Conservation (phyloP, 2,797 vertebrate species). For the Poeciliopsis paucimaculata region DNA sequence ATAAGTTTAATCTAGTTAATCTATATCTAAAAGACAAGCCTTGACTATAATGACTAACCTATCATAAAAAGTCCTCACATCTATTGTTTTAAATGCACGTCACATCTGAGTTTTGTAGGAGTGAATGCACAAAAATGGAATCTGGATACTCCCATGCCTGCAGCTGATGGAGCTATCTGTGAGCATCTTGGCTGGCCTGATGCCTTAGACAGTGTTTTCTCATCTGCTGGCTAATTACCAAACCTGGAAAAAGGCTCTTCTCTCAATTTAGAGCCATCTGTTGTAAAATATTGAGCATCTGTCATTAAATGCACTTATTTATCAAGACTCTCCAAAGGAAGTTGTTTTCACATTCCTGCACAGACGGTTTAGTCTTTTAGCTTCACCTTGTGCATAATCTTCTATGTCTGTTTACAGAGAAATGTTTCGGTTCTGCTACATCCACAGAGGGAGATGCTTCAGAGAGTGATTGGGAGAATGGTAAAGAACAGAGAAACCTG, state of each 20-base stretch:
- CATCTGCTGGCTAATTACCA: constrained; percentile 44
- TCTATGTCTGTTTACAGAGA: constrained; percentile 46
- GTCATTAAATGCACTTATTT: constrained; percentile 66
- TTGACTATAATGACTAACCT: neutral
- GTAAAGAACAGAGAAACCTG: constrained; percentile 23
- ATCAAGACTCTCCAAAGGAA: constrained; percentile 62
- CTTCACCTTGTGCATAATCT: constrained; percentile 45
- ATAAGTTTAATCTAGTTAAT: constrained; percentile 3
- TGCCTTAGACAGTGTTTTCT: constrained; percentile 36
- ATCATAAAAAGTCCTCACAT: neutral
- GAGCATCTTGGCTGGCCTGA: constrained; percentile 46
- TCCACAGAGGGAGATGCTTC: constrained; percentile 26
- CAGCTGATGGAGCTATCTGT: constrained; percentile 46
- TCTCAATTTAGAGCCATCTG: constrained; percentile 64
- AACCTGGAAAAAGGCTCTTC: constrained; percentile 23
- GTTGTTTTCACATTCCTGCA: constrained; percentile 39
- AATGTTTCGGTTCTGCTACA: constrained; percentile 25
- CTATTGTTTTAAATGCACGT: neutral
- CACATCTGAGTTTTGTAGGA: neutral
- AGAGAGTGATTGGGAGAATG: constrained; percentile 21
- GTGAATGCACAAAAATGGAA: constrained; percentile 13
- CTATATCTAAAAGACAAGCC: neutral
- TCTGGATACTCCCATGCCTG: constrained; percentile 15
- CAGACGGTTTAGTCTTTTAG: constrained; percentile 45
- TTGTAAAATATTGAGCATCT: constrained; percentile 70